A percentile compares a stretch with the other conserved stretches of the same genome.
Evolutionary conservation across 2,888 invertebrate species (phyloP).

Genomic region (Blastobasis lacticolella): DNA sequence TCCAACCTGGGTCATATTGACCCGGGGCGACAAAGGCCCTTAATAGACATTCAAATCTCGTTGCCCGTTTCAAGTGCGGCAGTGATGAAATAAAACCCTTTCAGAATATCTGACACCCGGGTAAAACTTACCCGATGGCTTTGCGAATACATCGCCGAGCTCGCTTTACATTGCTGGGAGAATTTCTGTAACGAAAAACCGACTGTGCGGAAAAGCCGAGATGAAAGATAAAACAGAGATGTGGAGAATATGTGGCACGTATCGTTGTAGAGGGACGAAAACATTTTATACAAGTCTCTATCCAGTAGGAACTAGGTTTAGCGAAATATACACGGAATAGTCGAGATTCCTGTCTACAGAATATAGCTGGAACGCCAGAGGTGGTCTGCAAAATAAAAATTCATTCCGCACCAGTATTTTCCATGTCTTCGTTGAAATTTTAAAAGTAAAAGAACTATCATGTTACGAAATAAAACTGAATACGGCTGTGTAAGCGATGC

Average conservation of each 20-base stretch:
- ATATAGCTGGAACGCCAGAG: no score
- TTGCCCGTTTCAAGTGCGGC: slow-evolving; percentile 1
- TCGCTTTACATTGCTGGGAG: neutral
- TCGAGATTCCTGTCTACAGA: neutral
- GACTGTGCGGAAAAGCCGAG: neutral
- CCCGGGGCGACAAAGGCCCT: neutral
- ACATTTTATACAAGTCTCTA: slow-evolving; percentile 2
- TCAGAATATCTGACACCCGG: neutral
- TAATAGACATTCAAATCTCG: slow-evolving; percentile 5
- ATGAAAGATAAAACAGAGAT: neutral
- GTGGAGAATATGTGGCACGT: neutral
- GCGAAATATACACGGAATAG: slow-evolving; percentile 5
- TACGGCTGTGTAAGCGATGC: no score
- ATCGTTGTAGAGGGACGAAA: neutral
- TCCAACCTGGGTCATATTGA: neutral
- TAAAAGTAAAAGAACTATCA: no score
- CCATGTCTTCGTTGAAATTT: no score
- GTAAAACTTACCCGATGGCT: neutral
- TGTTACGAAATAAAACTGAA: no score
- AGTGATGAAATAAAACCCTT: slow-evolving; percentile 5
- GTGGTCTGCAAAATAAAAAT: no score
- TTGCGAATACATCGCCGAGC: neutral
- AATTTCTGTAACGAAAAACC: no score
- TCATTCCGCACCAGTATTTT: no score
- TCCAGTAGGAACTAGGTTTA: neutral